Evolutionary conservation across 2,888 invertebrate genomes (phyloP).

Genomic region (Xestobium rufovillosum): DNA sequence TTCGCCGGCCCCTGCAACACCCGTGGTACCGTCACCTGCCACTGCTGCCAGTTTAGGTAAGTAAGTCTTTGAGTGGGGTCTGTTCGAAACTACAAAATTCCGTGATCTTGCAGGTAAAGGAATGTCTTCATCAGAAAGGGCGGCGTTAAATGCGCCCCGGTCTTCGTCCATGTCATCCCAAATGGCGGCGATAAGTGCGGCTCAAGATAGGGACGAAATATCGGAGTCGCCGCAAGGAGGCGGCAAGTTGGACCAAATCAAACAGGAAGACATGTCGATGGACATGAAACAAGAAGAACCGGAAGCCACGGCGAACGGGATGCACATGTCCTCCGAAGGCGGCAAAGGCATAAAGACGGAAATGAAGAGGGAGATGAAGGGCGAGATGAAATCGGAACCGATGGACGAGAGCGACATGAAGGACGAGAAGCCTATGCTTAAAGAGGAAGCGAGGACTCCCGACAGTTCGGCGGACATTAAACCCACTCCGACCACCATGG

Average conservation of each 20-base stretch:
- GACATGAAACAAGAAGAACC: constrained; percentile 61
- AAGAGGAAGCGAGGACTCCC: constrained; percentile 54
- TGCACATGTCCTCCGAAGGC: constrained; percentile 42
- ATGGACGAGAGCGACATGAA: constrained; percentile 47
- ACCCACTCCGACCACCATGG: constrained; percentile 47
- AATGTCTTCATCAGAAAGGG: constrained; percentile 49
- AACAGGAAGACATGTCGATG: constrained; percentile 47
- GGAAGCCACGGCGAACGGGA: constrained; percentile 48
- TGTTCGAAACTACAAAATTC: constrained; percentile 19
- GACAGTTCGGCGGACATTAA: constrained; percentile 53
- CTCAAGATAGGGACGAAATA: constrained; percentile 58
- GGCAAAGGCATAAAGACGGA: constrained; percentile 54
- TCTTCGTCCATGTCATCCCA: constrained; percentile 57
- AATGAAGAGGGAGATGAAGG: constrained; percentile 34
- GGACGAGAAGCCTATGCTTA: constrained; percentile 48
- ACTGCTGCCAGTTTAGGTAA: constrained; percentile 44
- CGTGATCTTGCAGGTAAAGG: constrained; percentile 37
- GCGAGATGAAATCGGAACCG: constrained; percentile 55
- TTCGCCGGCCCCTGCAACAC: constrained; percentile 47
- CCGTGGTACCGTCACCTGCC: constrained; percentile 40
- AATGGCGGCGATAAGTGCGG: constrained; percentile 65
- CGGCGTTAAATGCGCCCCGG: constrained; percentile 45
- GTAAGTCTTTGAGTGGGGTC: constrained; percentile 14
- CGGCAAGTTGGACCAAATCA: constrained; percentile 58
- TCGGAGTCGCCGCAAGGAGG: constrained; percentile 52